Evolutionary conservation across 2,888 invertebrate species (phyloP).

Genomic region (Idaea biselata): DNA sequence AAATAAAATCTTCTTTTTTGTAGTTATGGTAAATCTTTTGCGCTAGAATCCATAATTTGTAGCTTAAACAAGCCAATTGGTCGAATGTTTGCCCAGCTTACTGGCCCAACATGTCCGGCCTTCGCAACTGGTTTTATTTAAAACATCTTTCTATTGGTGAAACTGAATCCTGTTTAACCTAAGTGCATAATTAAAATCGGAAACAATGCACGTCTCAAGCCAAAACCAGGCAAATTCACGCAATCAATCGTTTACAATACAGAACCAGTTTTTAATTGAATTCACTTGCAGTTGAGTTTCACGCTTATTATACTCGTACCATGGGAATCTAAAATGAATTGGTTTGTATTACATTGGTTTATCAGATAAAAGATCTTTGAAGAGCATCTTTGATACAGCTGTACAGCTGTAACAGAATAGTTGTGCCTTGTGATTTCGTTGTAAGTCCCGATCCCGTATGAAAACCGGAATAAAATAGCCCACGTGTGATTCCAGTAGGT

Average conservation of each 20-base stretch:
- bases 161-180: neutral
- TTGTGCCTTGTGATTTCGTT: too few species aligned
- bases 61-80: neutral
- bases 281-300: slow-evolving; percentile 16
- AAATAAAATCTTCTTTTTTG: too few species aligned
- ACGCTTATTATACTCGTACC: slow-evolving; percentile 20
- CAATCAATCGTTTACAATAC: slow-evolving; percentile 15
- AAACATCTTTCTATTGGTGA: neutral
- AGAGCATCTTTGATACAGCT: neutral
- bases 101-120: too few species aligned
- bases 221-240: slow-evolving; percentile 10
- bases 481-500: too few species aligned
- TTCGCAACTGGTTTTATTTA: too few species aligned
- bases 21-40: too few species aligned
- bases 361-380: slow-evolving; percentile 16
- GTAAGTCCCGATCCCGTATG: too few species aligned
- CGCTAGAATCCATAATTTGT: too few species aligned
- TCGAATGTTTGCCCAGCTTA: too few species aligned
- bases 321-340: slow-evolving; percentile 22
- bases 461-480: too few species aligned
- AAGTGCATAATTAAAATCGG: slow-evolving; percentile 15
- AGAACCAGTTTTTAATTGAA: slow-evolving; percentile 17
- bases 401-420: too few species aligned
- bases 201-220: slow-evolving; percentile 13
- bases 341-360: slow-evolving; percentile 16